These are phyloP conservation scores for Rapana venosa DNA, from an alignment of 2,888 invertebrate species.

Conservation along the genomic window DNA sequence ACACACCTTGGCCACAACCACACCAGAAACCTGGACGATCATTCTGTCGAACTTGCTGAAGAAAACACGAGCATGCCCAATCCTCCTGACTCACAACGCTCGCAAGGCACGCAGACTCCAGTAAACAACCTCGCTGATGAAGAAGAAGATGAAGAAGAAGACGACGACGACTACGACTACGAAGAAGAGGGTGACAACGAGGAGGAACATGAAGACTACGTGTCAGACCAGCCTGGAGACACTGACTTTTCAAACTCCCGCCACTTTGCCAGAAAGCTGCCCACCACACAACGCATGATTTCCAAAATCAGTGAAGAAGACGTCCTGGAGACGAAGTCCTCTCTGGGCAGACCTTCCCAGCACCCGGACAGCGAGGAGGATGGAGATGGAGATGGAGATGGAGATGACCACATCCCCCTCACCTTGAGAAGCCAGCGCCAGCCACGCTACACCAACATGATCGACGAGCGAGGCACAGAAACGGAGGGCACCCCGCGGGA, in stretches of 20 bases:
- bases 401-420: background rate
- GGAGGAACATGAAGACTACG: background rate
- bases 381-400: background rate
- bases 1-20: background rate
- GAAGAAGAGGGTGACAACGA: background rate
- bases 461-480: conserved; percentile 7
- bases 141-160: background rate
- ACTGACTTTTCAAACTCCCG: background rate
- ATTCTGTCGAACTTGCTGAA: background rate
- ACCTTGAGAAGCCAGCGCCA: background rate
- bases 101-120: background rate
- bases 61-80: background rate
- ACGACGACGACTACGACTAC: background rate
- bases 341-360: background rate
- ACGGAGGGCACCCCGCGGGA: conserved; percentile 18
- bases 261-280: background rate
- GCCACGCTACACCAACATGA: background rate
- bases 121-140: background rate
- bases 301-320: conserved; percentile 24
- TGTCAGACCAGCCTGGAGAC: background rate
- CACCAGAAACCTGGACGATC: background rate
- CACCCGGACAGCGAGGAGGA: background rate
- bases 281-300: background rate
- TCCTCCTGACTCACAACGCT: background rate
- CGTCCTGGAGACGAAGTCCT: background rate